phyloP scores from a whole-genome alignment of 1,140 invertebrate genomes.

The Aporrectodea caliginosa region DNA sequence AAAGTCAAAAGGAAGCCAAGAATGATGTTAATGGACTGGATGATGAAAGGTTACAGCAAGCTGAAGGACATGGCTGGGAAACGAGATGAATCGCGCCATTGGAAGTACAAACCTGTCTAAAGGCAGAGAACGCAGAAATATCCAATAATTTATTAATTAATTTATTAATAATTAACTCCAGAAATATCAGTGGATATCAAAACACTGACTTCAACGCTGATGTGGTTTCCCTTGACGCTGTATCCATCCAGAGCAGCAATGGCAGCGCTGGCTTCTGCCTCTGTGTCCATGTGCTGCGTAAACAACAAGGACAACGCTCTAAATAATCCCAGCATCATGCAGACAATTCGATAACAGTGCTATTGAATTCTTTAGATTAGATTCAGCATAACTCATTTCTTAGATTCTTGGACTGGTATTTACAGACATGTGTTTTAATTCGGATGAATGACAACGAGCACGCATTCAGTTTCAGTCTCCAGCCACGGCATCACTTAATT shows the following conservation, averaged over 20 bases:
- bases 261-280: constrained; percentile 81
- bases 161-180: too few relatives aligned
- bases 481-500: too few relatives aligned
- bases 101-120: too few relatives aligned
- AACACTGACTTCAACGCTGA: constrained; percentile 12
- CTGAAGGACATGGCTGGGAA: too few relatives aligned
- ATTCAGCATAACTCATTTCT: not conserved
- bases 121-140: too few relatives aligned
- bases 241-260: constrained; percentile 80
- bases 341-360: not conserved
- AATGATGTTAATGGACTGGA: too few relatives aligned
- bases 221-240: constrained; percentile 16
- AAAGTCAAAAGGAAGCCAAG: too few relatives aligned
- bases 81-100: too few relatives aligned
- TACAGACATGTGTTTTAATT: constrained; percentile 10
- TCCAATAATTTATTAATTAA: too few relatives aligned
- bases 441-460: not conserved
- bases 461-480: not conserved
- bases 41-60: too few relatives aligned
- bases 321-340: not conserved
- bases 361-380: not conserved
- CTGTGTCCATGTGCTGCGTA: constrained; percentile 82
- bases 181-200: too few relatives aligned
- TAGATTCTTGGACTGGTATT: not conserved
- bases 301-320: not conserved